Conservation (phyloP, 2,797 vertebrate species). For the Squalus acanthias region DNA sequence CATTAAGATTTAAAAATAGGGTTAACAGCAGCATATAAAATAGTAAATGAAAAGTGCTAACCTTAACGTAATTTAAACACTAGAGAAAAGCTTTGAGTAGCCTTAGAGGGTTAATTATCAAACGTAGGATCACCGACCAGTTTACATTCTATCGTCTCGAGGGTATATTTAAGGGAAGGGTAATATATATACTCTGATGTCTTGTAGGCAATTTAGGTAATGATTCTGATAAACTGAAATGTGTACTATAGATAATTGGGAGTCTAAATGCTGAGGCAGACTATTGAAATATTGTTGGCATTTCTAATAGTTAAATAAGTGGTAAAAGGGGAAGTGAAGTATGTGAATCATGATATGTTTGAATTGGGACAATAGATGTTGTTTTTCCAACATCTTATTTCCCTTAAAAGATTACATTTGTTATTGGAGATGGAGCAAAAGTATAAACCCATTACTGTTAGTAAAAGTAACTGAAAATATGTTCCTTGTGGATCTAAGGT, state of each 20-base stretch:
- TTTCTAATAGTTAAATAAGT: not conserved
- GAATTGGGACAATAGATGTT: not conserved
- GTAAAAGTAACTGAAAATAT: not conserved
- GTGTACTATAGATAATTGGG: conserved; percentile 96
- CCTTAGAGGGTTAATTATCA: conserved; percentile 87
- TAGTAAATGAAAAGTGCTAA: conserved; percentile 40
- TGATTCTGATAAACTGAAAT: conserved; percentile 93
- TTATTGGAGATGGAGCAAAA: not conserved
- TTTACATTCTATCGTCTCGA: conserved; percentile 69
- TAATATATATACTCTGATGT: conserved; percentile 74
- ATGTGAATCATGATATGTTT: not conserved
- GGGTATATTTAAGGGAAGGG: conserved; percentile 83
- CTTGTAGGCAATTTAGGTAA: conserved; percentile 97
- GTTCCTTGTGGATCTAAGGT: not conserved
- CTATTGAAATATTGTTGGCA: conserved; percentile 19
- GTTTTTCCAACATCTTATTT: not conserved
- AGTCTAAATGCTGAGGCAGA: conserved; percentile 56
- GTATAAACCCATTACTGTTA: no score
- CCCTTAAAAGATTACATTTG: not conserved
- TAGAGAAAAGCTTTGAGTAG: conserved; percentile 69
- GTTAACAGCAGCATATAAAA: conserved; percentile 9
- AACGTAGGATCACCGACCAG: conserved; percentile 69
- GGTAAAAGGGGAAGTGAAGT: not conserved
- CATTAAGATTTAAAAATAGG: not conserved
- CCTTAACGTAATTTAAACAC: conserved; percentile 72